These are phyloP conservation scores for Montipora capitata DNA, from an alignment of 92 coral and sea anemone species.

Conservation along the genomic window DNA sequence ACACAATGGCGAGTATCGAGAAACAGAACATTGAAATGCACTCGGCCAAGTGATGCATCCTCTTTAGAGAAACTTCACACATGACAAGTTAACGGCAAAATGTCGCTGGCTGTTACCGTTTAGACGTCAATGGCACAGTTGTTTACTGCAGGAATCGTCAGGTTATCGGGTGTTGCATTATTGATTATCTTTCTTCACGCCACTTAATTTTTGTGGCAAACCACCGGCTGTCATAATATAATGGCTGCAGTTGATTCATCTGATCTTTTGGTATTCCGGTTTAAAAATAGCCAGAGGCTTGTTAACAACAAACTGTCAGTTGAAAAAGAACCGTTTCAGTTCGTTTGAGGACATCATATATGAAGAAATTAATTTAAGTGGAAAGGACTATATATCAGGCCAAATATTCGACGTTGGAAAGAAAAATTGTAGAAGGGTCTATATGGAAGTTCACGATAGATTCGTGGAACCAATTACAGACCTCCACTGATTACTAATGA, in stretches of 20 bases:
- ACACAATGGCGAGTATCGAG: background rate
- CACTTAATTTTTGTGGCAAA: conserved; percentile 5
- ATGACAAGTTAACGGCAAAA: background rate
- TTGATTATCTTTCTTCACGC: conserved; percentile 35
- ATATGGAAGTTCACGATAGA: no score
- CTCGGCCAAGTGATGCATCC: conserved; percentile 1
- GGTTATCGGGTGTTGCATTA: conserved; percentile 7
- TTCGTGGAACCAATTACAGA: no score
- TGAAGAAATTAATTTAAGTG: no score
- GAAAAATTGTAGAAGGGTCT: no score
- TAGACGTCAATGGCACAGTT: conserved; percentile 3
- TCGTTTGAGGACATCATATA: no score
- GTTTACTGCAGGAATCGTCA: background rate
- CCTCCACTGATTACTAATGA: no score
- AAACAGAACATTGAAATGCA: conserved; percentile 13
- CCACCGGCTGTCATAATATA: conserved; percentile 21
- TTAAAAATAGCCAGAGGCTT: no score
- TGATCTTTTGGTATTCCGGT: no score
- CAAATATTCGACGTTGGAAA: no score
- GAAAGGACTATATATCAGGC: no score
- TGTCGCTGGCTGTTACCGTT: background rate
- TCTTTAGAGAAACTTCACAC: background rate
- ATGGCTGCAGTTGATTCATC: background rate
- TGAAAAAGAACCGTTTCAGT: no score
- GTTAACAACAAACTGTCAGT: no score